Evolutionary conservation across 2,797 vertebrate species (phyloP).

Genomic region (Tragelaphus eurycerus): DNA sequence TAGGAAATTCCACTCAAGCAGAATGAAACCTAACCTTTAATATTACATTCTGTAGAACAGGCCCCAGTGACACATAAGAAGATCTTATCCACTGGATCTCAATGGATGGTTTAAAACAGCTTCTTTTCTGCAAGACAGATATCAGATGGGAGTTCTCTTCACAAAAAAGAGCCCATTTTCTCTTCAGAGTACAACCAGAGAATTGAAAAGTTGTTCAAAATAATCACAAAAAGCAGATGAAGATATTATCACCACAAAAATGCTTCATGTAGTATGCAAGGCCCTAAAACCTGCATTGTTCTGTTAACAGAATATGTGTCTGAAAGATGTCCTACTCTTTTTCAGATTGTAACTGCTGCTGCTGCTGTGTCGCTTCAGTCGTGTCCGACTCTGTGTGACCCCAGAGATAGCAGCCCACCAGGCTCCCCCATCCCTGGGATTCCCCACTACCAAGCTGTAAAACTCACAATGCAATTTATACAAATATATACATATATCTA

Average conservation of each 20-base stretch:
- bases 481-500: background rate
- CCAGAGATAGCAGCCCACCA: too few species aligned
- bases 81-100: conserved; percentile 84
- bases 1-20: conserved; percentile 82
- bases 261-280: background rate
- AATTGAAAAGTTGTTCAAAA: conserved; percentile 61
- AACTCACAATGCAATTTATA: background rate
- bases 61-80: conserved; percentile 80
- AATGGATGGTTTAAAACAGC: conserved; percentile 82
- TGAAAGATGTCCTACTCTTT: background rate
- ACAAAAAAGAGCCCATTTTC: conserved; percentile 66
- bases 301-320: background rate
- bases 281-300: background rate
- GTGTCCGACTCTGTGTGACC: too few species aligned
- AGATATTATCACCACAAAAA: conserved; percentile 26
- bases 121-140: conserved; percentile 77
- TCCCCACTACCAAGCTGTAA: background rate
- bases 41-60: conserved; percentile 87
- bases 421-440: too few species aligned
- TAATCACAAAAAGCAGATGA: conserved; percentile 22
- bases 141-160: conserved; percentile 80
- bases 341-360: background rate
- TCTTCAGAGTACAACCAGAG: conserved; percentile 62
- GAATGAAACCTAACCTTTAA: conserved; percentile 88
- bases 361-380: too few species aligned